These are phyloP conservation scores for Silurus lanzhouensis DNA, from an alignment of 2,797 vertebrate genomes.

Conservation along the genomic window DNA sequence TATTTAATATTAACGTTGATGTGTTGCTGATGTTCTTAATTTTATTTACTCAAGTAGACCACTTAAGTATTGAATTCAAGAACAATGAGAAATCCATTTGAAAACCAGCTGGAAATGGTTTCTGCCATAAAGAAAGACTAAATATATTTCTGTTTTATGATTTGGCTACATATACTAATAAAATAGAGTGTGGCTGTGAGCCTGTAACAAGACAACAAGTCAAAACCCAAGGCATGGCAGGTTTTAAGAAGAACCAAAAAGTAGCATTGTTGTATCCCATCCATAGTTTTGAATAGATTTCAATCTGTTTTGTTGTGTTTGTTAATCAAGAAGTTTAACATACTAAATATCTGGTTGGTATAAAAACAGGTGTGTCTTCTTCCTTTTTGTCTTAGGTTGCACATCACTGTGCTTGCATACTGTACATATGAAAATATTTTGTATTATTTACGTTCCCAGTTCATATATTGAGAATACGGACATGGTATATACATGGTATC, in stretches of 20 bases:
- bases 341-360: neutral
- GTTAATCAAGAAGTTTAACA: neutral
- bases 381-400: neutral
- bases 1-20: neutral
- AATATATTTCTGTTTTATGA: neutral
- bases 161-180: too few species aligned
- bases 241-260: neutral
- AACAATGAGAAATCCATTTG: neutral
- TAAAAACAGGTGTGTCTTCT: neutral
- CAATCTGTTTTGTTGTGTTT: neutral
- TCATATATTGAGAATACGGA: neutral
- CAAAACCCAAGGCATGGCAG: neutral
- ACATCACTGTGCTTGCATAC: neutral
- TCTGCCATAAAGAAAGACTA: neutral
- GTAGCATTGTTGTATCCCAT: neutral
- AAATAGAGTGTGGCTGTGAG: neutral
- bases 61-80: neutral
- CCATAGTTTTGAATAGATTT: neutral
- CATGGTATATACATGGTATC: neutral
- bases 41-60: neutral
- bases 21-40: neutral
- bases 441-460: neutral
- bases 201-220: neutral
- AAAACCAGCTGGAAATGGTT: neutral
- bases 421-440: neutral